These are phyloP conservation scores for Muscidifurax raptorellus DNA, from an alignment of 1,140 invertebrate genomes.

Conservation along the genomic window DNA sequence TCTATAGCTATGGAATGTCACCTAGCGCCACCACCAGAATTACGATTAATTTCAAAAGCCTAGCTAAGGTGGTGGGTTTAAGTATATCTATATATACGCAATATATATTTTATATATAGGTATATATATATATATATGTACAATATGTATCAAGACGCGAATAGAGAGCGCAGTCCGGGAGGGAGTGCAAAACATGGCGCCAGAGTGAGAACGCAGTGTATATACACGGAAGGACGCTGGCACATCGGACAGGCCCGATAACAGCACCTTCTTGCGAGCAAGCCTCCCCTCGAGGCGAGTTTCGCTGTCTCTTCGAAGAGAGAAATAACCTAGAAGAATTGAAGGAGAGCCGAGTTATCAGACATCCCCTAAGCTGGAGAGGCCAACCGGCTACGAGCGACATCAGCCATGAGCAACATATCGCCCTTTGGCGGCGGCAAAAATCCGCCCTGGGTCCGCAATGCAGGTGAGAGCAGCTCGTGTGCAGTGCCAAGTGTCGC, in stretches of 20 bases:
- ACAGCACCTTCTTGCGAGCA: background rate
- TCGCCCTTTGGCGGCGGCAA: slow-evolving; percentile 77
- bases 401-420: slow-evolving; percentile 75
- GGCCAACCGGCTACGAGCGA: background rate
- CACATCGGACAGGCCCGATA: background rate
- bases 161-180: background rate
- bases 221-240: background rate
- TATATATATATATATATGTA: no score
- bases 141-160: no score
- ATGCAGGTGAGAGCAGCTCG: slow-evolving; percentile 67
- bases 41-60: no score
- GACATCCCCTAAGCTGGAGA: background rate
- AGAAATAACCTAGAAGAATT: background rate
- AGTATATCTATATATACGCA: no score
- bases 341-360: background rate
- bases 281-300: background rate
- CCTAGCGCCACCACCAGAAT: no score
- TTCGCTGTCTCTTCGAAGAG: background rate
- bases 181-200: slow-evolving; percentile 49
- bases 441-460: slow-evolving; percentile 78
- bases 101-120: no score
- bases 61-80: no score
- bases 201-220: slow-evolving; percentile 44
- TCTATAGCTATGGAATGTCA: no score
- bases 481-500: slow-evolving; percentile 9